phyloP scores from a whole-genome alignment of 1,140 invertebrate species.

The Solenopsis invicta region DNA sequence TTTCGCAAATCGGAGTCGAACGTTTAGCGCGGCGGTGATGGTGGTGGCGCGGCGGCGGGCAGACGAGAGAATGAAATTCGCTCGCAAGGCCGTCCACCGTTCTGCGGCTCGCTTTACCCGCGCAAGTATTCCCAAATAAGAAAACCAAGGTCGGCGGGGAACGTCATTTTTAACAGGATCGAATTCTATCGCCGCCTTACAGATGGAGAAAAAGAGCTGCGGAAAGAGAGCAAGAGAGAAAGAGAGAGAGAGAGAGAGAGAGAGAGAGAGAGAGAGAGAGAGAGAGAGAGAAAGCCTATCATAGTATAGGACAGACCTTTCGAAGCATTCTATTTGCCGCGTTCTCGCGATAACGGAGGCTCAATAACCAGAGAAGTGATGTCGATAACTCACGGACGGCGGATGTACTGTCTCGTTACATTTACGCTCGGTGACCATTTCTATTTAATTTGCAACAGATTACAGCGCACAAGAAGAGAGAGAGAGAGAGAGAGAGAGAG shows the following conservation, averaged over 20 bases:
- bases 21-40: constrained; percentile 6
- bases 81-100: not conserved
- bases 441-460: constrained; percentile 47
- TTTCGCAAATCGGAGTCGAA: constrained; percentile 55
- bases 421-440: not conserved
- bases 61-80: not conserved
- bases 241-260: not conserved
- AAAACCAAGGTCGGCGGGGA: constrained; percentile 8
- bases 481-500: not conserved
- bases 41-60: not conserved
- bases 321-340: constrained; percentile 9
- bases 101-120: constrained; percentile 11
- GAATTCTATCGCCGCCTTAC: constrained; percentile 2
- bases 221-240: not conserved
- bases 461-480: not conserved
- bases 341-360: constrained; percentile 17
- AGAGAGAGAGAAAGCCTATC: not conserved
- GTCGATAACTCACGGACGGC: constrained; percentile 19
- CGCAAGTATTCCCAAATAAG: constrained; percentile 17
- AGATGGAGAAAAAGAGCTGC: too few relatives aligned
- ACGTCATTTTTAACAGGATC: constrained; percentile 46
- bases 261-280: not conserved
- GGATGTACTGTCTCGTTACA: not conserved
- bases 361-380: constrained; percentile 30
- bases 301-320: not conserved